Conservation (phyloP, 2,888 invertebrate species). For the Nomada flava region DNA sequence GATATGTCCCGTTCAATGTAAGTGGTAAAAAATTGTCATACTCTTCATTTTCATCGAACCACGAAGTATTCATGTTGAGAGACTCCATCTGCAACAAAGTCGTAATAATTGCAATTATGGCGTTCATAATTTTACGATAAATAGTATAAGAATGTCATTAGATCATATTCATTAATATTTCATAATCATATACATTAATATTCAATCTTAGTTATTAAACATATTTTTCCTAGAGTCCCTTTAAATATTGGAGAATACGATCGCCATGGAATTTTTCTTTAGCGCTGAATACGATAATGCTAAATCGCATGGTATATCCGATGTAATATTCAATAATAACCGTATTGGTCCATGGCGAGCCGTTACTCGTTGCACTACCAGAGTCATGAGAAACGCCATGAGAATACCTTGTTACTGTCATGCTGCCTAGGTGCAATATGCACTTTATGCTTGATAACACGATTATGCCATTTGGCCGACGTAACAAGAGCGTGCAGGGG, state of each 20-base stretch:
- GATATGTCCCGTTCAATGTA: conserved; percentile 59
- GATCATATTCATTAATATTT: no score
- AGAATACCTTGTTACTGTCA: conserved; percentile 56
- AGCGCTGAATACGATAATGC: no score
- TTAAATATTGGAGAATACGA: no score
- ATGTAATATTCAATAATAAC: conserved; percentile 6
- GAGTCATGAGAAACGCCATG: conserved; percentile 19
- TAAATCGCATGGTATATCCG: not conserved
- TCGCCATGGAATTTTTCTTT: no score
- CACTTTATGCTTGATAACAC: conserved; percentile 60
- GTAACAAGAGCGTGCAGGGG: conserved; percentile 9
- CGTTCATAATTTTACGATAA: no score
- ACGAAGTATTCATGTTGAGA: conserved; percentile 70
- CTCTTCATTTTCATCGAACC: conserved; percentile 65
- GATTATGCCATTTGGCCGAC: conserved; percentile 48
- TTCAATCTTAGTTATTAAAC: no score
- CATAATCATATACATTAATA: no score
- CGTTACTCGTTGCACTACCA: conserved; percentile 11
- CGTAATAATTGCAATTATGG: not conserved
- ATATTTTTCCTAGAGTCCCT: no score
- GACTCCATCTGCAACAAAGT: conserved; percentile 39
- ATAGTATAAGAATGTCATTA: no score
- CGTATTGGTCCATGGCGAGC: not conserved
- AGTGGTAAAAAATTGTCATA: conserved; percentile 52
- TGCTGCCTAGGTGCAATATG: conserved; percentile 48